These are phyloP conservation scores for Metridium senile DNA, from an alignment of 92 coral and sea anemone species.

Conservation along the genomic window DNA sequence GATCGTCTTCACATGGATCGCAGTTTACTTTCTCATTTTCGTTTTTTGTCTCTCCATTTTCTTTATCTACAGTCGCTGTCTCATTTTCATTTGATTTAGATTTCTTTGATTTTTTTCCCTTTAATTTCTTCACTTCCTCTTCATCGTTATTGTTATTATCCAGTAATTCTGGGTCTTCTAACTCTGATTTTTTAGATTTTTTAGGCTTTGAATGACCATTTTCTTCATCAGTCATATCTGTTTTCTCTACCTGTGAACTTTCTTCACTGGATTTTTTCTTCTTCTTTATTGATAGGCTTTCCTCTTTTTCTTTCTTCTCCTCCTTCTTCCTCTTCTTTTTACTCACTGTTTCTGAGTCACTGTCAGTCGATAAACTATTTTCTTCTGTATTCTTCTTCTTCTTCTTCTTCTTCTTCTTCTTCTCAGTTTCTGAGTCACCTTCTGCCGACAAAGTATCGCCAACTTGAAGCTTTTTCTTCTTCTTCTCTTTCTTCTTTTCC, in stretches of 20 bases:
- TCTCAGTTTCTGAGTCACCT: not conserved
- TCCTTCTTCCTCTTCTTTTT: not conserved
- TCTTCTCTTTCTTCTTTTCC: not conserved
- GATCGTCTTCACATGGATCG: not conserved
- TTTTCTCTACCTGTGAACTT: not conserved
- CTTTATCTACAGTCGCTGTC: conserved; percentile 24
- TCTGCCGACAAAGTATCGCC: no score
- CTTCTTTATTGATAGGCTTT: not conserved
- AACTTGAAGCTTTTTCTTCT: not conserved
- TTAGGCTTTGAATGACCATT: not conserved
- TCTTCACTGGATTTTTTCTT: not conserved
- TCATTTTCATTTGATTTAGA: conserved; percentile 4
- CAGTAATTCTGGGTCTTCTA: not conserved
- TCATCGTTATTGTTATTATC: not conserved
- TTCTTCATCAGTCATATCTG: not conserved
- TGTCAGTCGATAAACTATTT: not conserved
- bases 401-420: not conserved
- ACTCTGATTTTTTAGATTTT: not conserved
- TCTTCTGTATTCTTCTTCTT: not conserved
- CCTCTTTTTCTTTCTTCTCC: not conserved
- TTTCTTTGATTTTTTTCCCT: not conserved
- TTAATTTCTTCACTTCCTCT: not conserved
- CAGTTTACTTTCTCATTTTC: no score
- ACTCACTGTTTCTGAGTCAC: not conserved
- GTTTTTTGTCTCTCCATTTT: not conserved